Evolutionary conservation across 2,888 invertebrate species (phyloP).

Genomic region (Cylloceria caligata): DNA sequence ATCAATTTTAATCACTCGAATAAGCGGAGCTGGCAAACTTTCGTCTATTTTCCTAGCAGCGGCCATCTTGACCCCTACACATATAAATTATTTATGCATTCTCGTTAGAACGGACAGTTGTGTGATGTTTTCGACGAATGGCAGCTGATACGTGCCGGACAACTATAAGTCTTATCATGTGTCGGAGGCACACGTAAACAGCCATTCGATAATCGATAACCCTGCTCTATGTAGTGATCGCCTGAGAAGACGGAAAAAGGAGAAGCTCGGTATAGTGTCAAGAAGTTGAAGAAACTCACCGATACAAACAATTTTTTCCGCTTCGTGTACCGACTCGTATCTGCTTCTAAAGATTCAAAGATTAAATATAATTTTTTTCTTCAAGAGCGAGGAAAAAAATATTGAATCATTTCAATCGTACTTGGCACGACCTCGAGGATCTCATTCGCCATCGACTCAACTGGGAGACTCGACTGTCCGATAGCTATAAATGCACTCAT

Average conservation of each 20-base stretch:
- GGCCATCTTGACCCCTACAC: too few relatives aligned
- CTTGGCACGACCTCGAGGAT: conserved; percentile 3
- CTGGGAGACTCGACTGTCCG: not conserved
- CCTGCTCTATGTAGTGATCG: not conserved
- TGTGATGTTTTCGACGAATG: not conserved
- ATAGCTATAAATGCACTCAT: conserved; percentile 26
- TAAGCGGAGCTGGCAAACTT: too few relatives aligned
- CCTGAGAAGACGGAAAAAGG: not conserved
- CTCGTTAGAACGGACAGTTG: not conserved
- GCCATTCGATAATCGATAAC: conserved; percentile 18
- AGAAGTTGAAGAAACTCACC: not conserved
- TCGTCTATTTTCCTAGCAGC: too few relatives aligned
- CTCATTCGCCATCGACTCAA: conserved; percentile 13
- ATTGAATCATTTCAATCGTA: not conserved
- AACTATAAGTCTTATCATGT: conserved; percentile 11
- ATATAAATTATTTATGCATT: not conserved
- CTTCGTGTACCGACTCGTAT: not conserved
- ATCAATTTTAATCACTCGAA: too few relatives aligned
- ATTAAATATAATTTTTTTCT: not conserved
- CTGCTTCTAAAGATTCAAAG: not conserved
- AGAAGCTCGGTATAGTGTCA: not conserved
- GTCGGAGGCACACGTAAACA: not conserved
- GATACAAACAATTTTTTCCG: not conserved
- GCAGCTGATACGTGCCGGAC: not conserved
- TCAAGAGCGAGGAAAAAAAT: not conserved